Percentiles rank a stretch among this genome's conserved stretches.
Evolutionary conservation across 1,140 invertebrate genomes (phyloP).

Genomic region (Apocrypta bakeri): DNA sequence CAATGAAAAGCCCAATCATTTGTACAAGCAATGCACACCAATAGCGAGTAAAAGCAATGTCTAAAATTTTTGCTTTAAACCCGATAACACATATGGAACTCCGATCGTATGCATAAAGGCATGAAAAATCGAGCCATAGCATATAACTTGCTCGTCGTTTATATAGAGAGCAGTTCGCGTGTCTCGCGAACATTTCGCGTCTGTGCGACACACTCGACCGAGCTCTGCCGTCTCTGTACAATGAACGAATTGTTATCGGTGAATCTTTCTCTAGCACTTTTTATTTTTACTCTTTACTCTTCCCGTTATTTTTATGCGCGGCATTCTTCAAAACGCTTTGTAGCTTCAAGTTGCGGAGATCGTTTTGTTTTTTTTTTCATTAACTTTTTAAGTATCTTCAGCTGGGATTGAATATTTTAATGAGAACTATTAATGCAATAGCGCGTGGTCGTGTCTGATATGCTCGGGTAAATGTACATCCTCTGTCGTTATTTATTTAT

Average conservation of each 20-base stretch:
- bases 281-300: background rate
- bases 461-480: background rate
- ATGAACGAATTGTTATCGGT: conserved; percentile 22
- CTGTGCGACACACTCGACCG: background rate
- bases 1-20: too few relatives aligned
- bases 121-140: background rate
- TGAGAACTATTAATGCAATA: too few relatives aligned
- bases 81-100: background rate
- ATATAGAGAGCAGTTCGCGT: background rate
- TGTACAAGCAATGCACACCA: too few relatives aligned
- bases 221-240: background rate
- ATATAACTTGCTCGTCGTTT: background rate
- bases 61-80: background rate
- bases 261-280: background rate
- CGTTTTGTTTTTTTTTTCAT: background rate
- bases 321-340: conserved; percentile 18
- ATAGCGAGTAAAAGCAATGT: background rate
- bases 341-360: background rate
- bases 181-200: conserved; percentile 5
- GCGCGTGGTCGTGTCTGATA: background rate
- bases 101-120: background rate
- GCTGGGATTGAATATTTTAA: background rate
- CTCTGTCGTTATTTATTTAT: background rate
- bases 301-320: background rate
- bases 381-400: background rate